These are phyloP conservation scores for Sympetrum striolatum DNA, from an alignment of 2,888 invertebrate species.

Conservation along the genomic window DNA sequence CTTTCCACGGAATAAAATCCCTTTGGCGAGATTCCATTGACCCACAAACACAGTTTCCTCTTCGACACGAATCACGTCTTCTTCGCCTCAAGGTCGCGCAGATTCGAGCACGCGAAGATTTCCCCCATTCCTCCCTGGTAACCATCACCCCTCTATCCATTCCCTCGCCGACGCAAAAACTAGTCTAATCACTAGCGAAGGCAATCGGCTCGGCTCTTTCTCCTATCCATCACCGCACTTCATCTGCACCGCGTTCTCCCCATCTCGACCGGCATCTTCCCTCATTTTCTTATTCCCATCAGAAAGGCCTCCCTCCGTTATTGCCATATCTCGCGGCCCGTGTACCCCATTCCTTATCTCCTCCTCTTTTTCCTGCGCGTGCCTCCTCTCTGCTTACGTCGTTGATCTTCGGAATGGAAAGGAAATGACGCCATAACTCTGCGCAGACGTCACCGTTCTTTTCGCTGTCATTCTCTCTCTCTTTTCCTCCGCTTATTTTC, in stretches of 20 bases:
- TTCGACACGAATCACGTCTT: not conserved
- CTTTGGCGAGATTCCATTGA: not conserved
- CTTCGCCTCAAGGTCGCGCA: not conserved
- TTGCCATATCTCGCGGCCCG: not conserved
- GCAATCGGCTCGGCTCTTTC: not conserved
- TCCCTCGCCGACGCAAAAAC: not conserved
- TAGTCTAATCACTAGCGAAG: not conserved
- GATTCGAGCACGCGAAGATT: not conserved
- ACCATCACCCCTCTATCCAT: not conserved
- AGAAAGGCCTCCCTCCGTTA: not conserved
- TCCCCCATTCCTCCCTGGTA: not conserved
- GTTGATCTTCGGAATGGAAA: constrained; percentile 26
- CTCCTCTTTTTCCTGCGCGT: not conserved
- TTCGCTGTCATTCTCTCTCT: constrained; percentile 12
- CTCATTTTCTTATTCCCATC: not conserved
- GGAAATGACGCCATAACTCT: constrained; percentile 40
- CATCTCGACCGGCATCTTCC: not conserved
- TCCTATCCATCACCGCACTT: not conserved
- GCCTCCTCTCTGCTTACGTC: not conserved
- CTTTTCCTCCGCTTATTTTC: not conserved
- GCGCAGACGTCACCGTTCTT: constrained; percentile 13
- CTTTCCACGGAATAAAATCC: no score
- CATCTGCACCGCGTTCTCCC: not conserved
- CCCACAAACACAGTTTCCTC: not conserved
- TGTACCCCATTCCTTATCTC: not conserved